Conservation (phyloP, 2,113 vertebrate species). For the Microcebus ravelobensis region DNA sequence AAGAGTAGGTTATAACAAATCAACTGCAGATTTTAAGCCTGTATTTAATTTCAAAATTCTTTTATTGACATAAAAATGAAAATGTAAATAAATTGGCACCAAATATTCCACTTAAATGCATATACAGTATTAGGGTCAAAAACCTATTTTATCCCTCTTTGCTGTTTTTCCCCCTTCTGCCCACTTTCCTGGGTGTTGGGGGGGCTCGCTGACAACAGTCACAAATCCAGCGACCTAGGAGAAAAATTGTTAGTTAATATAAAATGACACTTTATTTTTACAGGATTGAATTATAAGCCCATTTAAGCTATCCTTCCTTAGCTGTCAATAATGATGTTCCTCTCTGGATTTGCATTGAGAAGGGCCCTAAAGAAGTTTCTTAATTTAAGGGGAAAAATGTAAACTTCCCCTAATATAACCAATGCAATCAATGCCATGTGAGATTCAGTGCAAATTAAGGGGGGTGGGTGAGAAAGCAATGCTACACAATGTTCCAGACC, state of each 20-base stretch:
- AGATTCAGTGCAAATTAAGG: not conserved
- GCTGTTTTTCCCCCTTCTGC: slow-evolving; percentile 92
- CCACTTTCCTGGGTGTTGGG: slow-evolving; percentile 92
- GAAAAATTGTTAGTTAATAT: slow-evolving; percentile 75
- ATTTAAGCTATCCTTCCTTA: slow-evolving; percentile 33
- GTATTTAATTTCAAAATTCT: slow-evolving; percentile 73
- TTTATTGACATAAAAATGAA: slow-evolving; percentile 87
- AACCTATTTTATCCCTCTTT: slow-evolving; percentile 88
- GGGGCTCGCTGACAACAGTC: slow-evolving; percentile 94
- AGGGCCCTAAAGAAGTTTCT: not conserved
- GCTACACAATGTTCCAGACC: not conserved
- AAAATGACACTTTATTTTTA: slow-evolving; percentile 30
- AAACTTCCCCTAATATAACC: not conserved
- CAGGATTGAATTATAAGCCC: slow-evolving; percentile 72
- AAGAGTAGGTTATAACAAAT: slow-evolving; percentile 13
- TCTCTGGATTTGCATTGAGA: not conserved
- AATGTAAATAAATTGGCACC: slow-evolving; percentile 87
- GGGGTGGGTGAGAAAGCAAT: accelerated
- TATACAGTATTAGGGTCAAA: slow-evolving; percentile 68
- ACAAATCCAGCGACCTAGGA: slow-evolving; percentile 97
- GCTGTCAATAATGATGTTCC: not conserved
- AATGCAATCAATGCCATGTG: not conserved
- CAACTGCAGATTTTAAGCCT: slow-evolving; percentile 70
- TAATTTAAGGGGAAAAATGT: not conserved
- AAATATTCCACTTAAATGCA: slow-evolving; percentile 78